Percentiles rank a stretch among this genome's conserved stretches.
Evolutionary conservation across 2,113 vertebrate genomes (phyloP).

Genomic region (Gallinago undulata): DNA sequence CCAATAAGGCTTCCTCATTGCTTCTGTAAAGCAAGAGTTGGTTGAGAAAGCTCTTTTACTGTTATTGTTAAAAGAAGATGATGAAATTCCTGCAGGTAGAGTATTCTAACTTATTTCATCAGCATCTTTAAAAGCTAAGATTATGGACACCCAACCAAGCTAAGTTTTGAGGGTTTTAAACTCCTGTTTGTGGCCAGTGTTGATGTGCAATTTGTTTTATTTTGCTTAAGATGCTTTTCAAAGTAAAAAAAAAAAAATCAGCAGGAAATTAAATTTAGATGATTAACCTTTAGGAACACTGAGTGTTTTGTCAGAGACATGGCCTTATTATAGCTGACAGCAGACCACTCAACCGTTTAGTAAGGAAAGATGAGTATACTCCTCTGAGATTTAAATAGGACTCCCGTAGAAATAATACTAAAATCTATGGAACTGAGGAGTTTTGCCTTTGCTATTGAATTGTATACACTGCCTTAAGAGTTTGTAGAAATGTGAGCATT

Average conservation of each 20-base stretch:
- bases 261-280: not conserved
- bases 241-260: not conserved
- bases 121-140: not conserved
- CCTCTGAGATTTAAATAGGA: not conserved
- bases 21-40: not conserved
- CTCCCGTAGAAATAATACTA: not conserved
- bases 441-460: not conserved
- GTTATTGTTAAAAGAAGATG: not conserved
- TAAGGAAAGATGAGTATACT: rapidly evolving
- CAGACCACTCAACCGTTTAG: not conserved
- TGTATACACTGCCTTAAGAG: not conserved
- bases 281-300: not conserved
- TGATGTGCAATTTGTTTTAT: not conserved
- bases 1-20: not conserved
- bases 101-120: not conserved
- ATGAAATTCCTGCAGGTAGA: not conserved
- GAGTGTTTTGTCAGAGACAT: not conserved
- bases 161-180: not conserved
- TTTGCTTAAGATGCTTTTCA: not conserved
- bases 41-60: not conserved
- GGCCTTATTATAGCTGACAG: not conserved
- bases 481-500: not conserved
- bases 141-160: not conserved
- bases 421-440: not conserved
- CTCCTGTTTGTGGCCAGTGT: not conserved